Evolutionary conservation across 2,888 invertebrate species (phyloP).

Genomic region (Dynastes grantii): DNA sequence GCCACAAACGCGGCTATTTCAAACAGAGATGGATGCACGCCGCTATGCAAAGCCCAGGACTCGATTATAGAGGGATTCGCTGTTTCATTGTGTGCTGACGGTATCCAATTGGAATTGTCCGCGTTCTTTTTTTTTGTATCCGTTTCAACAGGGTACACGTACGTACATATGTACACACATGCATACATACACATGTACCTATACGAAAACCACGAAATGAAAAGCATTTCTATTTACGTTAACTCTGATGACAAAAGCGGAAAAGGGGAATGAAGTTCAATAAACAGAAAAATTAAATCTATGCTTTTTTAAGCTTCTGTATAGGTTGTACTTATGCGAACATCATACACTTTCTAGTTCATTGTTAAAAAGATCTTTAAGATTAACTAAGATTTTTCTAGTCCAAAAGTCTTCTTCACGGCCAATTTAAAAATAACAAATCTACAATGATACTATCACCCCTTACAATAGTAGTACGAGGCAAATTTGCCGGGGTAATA

Average conservation of each 20-base stretch:
- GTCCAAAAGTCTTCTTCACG: no score
- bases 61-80: slow-evolving; percentile 55
- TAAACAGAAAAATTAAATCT: no score
- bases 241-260: neutral
- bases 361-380: no score
- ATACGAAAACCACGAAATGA: slow-evolving; percentile 25
- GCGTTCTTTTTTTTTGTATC: slow-evolving; percentile 26
- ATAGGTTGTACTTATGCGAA: no score
- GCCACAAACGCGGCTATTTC: slow-evolving; percentile 59
- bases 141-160: slow-evolving; percentile 4
- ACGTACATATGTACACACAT: slow-evolving; percentile 10
- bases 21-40: slow-evolving; percentile 50
- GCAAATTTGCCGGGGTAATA: no score
- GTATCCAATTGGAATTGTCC: slow-evolving; percentile 46
- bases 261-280: no score
- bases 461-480: no score
- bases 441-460: no score
- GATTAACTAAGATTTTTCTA: no score
- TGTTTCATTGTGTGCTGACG: slow-evolving; percentile 53
- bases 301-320: no score
- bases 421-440: no score
- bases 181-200: neutral
- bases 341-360: no score
- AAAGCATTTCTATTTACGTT: slow-evolving; percentile 33
- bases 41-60: slow-evolving; percentile 62